Percentiles rank a stretch among this genome's conserved stretches.
phyloP scores from a whole-genome alignment of 2,797 vertebrate genomes.

The Zenarchopterus dispar region DNA sequence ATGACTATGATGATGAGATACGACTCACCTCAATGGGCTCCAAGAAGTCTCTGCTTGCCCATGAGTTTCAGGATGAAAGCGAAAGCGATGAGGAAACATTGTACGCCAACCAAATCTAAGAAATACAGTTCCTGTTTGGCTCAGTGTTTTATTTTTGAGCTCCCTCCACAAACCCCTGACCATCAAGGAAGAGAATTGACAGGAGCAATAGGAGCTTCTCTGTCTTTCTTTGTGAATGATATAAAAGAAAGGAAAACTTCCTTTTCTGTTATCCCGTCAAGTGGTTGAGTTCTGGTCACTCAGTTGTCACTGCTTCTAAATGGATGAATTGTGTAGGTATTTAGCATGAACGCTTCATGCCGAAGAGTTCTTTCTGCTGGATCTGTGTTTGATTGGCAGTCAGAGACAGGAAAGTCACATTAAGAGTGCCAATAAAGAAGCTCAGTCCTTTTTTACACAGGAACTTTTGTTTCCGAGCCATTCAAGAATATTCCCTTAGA shows the following conservation, averaged over 20 bases:
- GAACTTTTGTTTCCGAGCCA: conserved; percentile 33
- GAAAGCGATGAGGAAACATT: conserved; percentile 98
- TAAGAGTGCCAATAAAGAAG: background rate
- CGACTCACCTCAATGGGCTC: conserved; percentile 94
- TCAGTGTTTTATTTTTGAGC: conserved; percentile 34
- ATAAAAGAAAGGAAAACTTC: conserved; percentile 5
- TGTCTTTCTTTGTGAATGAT: conserved; percentile 14
- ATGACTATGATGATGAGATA: conserved; percentile 96
- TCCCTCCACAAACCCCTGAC: conserved; percentile 11
- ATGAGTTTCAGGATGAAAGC: conserved; percentile 98
- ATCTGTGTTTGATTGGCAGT: conserved; percentile 33
- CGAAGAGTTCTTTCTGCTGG: background rate
- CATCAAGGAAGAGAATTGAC: conserved; percentile 31
- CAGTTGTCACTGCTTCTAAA: conserved; percentile 30
- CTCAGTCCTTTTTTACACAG: conserved; percentile 4
- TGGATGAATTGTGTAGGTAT: conserved; percentile 13
- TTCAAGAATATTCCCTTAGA: conserved; percentile 27
- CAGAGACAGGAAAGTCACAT: background rate
- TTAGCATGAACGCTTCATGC: conserved; percentile 25
- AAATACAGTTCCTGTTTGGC: conserved; percentile 8
- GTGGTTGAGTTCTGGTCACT: conserved; percentile 19
- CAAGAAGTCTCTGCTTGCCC: conserved; percentile 94
- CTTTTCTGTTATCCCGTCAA: conserved; percentile 33
- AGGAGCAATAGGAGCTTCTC: conserved; percentile 3
- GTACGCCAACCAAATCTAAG: conserved; percentile 96